A percentile compares a stretch with the other conserved stretches of the same genome.
phyloP scores from a whole-genome alignment of 2,113 vertebrate genomes.

The Ceratotherium simum region DNA sequence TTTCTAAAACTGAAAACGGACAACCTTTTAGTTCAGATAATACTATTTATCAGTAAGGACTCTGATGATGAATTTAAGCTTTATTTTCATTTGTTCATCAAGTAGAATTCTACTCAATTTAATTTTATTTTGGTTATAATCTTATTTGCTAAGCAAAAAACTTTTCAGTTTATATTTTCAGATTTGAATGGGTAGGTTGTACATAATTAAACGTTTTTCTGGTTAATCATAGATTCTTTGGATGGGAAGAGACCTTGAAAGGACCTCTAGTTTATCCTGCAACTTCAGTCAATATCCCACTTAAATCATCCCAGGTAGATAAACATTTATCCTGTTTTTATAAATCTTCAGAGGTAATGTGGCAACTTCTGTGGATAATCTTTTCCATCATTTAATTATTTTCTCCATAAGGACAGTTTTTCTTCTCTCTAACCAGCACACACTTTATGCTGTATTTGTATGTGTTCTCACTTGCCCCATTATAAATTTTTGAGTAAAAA shows the following conservation, averaged over 20 bases:
- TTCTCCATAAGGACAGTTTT: conserved; percentile 29
- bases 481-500: conserved; percentile 59
- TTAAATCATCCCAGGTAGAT: conserved; percentile 72
- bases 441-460: neutral
- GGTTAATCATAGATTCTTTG: conserved; percentile 72
- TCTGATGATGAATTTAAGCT: conserved; percentile 30
- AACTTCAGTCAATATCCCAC: conserved; percentile 72
- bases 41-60: neutral
- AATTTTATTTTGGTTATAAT: conserved; percentile 58
- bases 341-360: conserved; percentile 44
- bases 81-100: conserved; percentile 54
- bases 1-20: conserved; percentile 52
- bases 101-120: conserved; percentile 6
- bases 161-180: conserved; percentile 46
- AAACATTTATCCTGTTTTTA: conserved; percentile 54
- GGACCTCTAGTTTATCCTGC: conserved; percentile 62
- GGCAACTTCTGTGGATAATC: neutral
- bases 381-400: conserved; percentile 46
- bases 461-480: conserved; percentile 14
- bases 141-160: conserved; percentile 47
- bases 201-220: conserved; percentile 68
- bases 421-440: conserved; percentile 1
- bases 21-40: conserved; percentile 54
- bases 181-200: conserved; percentile 43
- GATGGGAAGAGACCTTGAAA: conserved; percentile 75